Conservation (phyloP, 2,888 invertebrate genomes). For the Phaedon cochleariae region DNA sequence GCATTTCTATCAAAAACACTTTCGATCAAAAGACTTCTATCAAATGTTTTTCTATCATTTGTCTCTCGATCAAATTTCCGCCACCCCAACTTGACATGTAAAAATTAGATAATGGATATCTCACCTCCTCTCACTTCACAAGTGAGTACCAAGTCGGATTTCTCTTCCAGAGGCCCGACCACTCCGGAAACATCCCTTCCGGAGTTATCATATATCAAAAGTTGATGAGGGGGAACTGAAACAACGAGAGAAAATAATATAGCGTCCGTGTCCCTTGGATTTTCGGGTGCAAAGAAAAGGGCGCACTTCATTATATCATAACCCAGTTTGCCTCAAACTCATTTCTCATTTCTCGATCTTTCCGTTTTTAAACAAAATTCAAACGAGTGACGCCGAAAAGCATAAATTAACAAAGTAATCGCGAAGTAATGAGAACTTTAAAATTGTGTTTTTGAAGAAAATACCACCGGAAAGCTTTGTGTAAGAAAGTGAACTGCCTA, state of each 20-base stretch:
- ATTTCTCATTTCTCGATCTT: background rate
- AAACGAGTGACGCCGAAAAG: conserved; percentile 18
- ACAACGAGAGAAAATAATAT: conserved; percentile 50
- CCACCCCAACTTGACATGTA: no score
- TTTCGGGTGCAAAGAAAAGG: background rate
- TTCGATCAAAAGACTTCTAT: no score
- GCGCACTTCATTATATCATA: background rate
- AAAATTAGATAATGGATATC: no score
- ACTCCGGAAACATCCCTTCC: conserved; percentile 82
- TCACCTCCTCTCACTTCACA: conserved; percentile 91
- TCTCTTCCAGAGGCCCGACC: conserved; percentile 85
- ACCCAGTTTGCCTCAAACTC: background rate
- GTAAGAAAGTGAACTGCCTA: conserved; percentile 46
- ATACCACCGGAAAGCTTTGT: conserved; percentile 38
- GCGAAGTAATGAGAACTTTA: conserved; percentile 41
- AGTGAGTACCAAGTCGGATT: conserved; percentile 79
- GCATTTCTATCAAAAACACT: no score
- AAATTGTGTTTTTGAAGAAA: conserved; percentile 41
- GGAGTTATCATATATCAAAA: conserved; percentile 83
- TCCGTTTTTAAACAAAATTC: background rate
- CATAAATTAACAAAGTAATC: conserved; percentile 45
- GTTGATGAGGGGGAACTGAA: conserved; percentile 89
- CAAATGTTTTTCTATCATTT: no score
- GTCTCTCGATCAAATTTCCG: no score
- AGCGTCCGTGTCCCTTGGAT: background rate